Evolutionary conservation across 2,113 vertebrate species (phyloP).

Genomic region (Candoia aspera): DNA sequence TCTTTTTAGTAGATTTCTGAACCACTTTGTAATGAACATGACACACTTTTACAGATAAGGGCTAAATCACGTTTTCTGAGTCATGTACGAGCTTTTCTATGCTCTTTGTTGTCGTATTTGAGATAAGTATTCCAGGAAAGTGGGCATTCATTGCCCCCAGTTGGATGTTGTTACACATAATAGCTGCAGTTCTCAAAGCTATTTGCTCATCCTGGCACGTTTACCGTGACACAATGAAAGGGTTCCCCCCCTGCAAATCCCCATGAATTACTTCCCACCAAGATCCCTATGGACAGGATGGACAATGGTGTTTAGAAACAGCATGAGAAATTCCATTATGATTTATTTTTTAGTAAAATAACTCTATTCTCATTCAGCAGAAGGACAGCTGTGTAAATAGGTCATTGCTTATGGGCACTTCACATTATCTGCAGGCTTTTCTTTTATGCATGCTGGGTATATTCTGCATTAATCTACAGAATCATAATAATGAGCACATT

Average conservation of each 20-base stretch:
- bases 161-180: slow-evolving; percentile 22
- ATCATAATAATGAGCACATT: not conserved
- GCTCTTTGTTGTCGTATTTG: slow-evolving; percentile 31
- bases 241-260: slow-evolving; percentile 25
- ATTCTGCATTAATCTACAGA: not conserved
- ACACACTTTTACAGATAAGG: slow-evolving; percentile 50
- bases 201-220: slow-evolving; percentile 40
- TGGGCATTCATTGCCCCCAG: slow-evolving; percentile 26
- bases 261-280: slow-evolving; percentile 37
- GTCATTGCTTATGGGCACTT: not conserved
- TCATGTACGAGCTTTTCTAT: slow-evolving; percentile 21
- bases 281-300: slow-evolving; percentile 34
- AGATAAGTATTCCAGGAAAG: slow-evolving; percentile 50
- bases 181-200: slow-evolving; percentile 35
- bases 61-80: slow-evolving; percentile 4
- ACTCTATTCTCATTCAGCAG: slow-evolving; percentile 24
- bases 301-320: slow-evolving; percentile 59
- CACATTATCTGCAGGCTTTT: not conserved
- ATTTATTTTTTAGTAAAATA: slow-evolving; percentile 52
- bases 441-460: not conserved
- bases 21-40: too few relatives aligned
- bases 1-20: slow-evolving; percentile 43
- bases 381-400: slow-evolving; percentile 67
- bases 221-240: not conserved
- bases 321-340: slow-evolving; percentile 52